These are phyloP conservation scores for Phorcus lineatus DNA, from an alignment of 2,888 invertebrate genomes.

Conservation along the genomic window DNA sequence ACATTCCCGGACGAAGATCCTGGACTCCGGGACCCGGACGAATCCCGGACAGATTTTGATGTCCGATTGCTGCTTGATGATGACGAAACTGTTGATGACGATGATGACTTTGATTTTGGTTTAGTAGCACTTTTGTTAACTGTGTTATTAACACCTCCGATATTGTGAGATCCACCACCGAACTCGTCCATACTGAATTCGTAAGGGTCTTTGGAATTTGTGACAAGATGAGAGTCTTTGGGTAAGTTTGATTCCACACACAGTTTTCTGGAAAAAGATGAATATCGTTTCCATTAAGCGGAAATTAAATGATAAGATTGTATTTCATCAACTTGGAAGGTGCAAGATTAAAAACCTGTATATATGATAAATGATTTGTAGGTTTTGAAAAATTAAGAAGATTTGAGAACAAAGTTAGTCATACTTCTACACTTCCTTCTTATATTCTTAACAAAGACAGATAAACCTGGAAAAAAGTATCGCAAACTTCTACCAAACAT, in stretches of 20 bases:
- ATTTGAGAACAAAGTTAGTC: too few relatives aligned
- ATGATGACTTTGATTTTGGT: constrained; percentile 54
- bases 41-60: constrained; percentile 41
- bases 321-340: too few relatives aligned
- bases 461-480: too few relatives aligned
- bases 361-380: too few relatives aligned
- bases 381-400: too few relatives aligned
- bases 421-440: too few relatives aligned
- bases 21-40: constrained; percentile 22
- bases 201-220: constrained; percentile 70
- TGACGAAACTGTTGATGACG: constrained; percentile 29
- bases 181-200: constrained; percentile 65
- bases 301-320: too few relatives aligned
- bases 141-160: constrained; percentile 41
- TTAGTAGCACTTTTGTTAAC: constrained; percentile 46
- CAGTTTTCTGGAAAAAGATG: constrained; percentile 63
- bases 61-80: constrained; percentile 36
- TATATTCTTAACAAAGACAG: too few relatives aligned
- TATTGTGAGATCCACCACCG: constrained; percentile 30
- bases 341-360: too few relatives aligned
- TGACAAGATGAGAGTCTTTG: constrained; percentile 60
- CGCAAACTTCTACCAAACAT: too few relatives aligned
- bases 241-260: constrained; percentile 73
- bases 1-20: constrained; percentile 16
- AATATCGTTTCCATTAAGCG: too few relatives aligned